Evolutionary conservation across 2,797 vertebrate species (phyloP), one percentile per base, ranked within the genome.

Genomic region (Tragopan temminckii): DNA sequence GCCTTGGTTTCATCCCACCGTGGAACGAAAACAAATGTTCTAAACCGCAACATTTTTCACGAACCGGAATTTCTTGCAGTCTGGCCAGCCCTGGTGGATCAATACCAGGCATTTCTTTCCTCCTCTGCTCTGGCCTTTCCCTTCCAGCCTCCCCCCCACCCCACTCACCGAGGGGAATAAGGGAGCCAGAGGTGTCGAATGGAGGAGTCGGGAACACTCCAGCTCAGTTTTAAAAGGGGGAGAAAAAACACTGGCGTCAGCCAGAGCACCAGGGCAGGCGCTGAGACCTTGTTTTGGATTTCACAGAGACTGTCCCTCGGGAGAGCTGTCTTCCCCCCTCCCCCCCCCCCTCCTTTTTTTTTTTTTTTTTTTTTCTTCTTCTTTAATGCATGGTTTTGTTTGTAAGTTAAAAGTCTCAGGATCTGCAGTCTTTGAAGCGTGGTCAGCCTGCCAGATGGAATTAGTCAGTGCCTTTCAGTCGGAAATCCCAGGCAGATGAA

Each of bases 401-500:
- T 96, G 88, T 76, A 95, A 93, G 93, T 96, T 96, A 95, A 90
- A 96, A 96, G 92, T 96, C 96, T 90, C n/a, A 13, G 89, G 94
- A 96, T 97, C 38, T 96, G 91, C 83, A 88, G 92, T 50, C 96
- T 96, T 96, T 96, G 94, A 97, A 97, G 90, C 86, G 13, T 25
- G 86, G 94, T 96, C 95, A 93, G 94, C 74, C 87, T 96, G 90
- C 94, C 96, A 96, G 93, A 96, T 96, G 96, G 95, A 93, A 97
- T 96, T 95, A 95, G 96, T 96, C 96, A 97, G 91, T 89, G 94
- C 91, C 84, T 96, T 96, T 96, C 45, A 20, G 88, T 94, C 24
- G 64, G 94, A 96, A 96, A 96, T 95, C 95, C 96, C 91, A 91
- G 88, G 94, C 96, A 97, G 94, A 96, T 84, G 94, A 96, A 96